Conservation (phyloP, 2,888 invertebrate species). For the Cheilosia variabilis region DNA sequence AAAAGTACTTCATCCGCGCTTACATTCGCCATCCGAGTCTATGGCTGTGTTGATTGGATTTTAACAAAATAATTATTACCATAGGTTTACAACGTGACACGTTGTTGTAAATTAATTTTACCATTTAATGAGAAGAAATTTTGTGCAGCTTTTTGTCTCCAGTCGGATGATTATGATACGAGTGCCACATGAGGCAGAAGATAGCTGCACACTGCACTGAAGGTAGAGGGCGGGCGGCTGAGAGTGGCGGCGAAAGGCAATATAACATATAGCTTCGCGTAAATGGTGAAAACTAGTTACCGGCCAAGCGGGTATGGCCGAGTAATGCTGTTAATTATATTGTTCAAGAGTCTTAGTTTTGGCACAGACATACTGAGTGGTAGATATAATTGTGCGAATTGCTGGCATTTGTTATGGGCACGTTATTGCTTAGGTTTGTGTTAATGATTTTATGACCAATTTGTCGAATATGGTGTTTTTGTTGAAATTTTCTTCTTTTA, state of each 20-base stretch:
- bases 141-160: conserved; percentile 36
- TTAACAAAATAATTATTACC: conserved; percentile 71
- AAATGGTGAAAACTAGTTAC: conserved; percentile 58
- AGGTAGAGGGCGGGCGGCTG: conserved; percentile 13
- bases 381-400: conserved; percentile 65
- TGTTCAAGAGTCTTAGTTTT: conserved; percentile 48
- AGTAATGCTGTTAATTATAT: conserved; percentile 67
- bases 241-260: conserved; percentile 26
- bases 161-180: conserved; percentile 58
- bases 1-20: conserved; percentile 40
- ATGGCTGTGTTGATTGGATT: conserved; percentile 32
- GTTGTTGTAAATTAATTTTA: conserved; percentile 70
- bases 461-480: conserved; percentile 47
- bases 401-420: conserved; percentile 33
- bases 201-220: not conserved
- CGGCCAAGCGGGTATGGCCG: conserved; percentile 31
- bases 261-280: conserved; percentile 13
- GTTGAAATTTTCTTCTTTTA: conserved; percentile 24
- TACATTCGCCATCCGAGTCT: not conserved
- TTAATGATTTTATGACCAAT: conserved; percentile 70
- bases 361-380: conserved; percentile 33
- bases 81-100: conserved; percentile 67
- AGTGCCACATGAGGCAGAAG: conserved; percentile 47
- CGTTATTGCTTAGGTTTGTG: conserved; percentile 56
- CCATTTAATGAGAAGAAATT: conserved; percentile 69